Percentiles rank a stretch among this genome's conserved stretches.
Evolutionary conservation across 2,888 invertebrate genomes (phyloP).

Genomic region (Uloborus plumipes): DNA sequence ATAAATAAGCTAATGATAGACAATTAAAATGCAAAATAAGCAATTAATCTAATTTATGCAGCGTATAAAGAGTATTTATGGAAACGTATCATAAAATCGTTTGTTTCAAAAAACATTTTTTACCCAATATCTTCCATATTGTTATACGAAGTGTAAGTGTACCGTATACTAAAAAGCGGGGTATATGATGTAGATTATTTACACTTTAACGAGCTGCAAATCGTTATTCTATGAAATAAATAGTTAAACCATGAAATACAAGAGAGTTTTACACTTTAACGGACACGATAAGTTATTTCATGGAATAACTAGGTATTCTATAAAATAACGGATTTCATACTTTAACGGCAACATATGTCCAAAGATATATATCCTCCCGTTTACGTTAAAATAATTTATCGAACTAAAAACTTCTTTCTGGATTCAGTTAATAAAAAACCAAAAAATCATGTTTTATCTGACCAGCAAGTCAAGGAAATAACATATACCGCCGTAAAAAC

Average conservation of each 20-base stretch:
- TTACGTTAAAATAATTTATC: too few relatives aligned
- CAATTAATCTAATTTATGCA: conserved; percentile 52
- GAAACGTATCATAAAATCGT: conserved; percentile 43
- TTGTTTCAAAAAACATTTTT: too few relatives aligned
- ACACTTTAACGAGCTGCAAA: neutral
- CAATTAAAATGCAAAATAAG: conserved; percentile 47
- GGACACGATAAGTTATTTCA: conserved; percentile 57
- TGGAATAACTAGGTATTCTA: conserved; percentile 58
- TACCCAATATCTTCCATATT: too few relatives aligned
- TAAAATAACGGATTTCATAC: conserved; percentile 59
- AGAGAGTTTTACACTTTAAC: conserved; percentile 59
- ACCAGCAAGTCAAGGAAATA: too few relatives aligned
- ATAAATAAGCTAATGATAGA: conserved; percentile 14
- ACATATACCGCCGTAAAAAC: too few relatives aligned
- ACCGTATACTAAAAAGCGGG: too few relatives aligned
- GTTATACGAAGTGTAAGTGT: too few relatives aligned
- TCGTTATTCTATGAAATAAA: conserved; percentile 43
- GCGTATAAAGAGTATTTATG: conserved; percentile 42
- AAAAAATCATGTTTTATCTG: too few relatives aligned
- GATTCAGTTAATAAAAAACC: too few relatives aligned
- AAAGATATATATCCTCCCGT: too few relatives aligned
- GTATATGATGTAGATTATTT: too few relatives aligned
- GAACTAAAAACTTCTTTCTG: too few relatives aligned
- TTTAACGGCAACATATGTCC: conserved; percentile 42
- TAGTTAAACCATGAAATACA: conserved; percentile 57